Percentiles rank a stretch among this genome's conserved stretches.
These are phyloP conservation scores for Meandrina meandrites DNA, from an alignment of 92 coral and sea anemone genomes.

Conservation along the genomic window DNA sequence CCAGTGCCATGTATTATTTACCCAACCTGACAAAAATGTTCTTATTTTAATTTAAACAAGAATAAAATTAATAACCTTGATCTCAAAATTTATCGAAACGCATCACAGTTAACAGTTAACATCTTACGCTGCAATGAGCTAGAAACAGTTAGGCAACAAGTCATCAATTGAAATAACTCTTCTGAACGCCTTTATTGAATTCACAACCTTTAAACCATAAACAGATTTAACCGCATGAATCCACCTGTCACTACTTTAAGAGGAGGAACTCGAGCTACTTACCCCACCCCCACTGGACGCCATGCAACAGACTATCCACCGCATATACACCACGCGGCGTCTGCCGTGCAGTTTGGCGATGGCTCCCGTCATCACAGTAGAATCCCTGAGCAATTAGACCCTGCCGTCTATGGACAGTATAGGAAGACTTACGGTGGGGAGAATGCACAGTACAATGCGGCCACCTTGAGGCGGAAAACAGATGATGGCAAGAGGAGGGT, in stretches of 20 bases:
- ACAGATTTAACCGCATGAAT: constrained; percentile 96
- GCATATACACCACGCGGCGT: constrained; percentile 19
- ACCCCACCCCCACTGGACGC: constrained; percentile 58
- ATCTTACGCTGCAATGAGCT: constrained; percentile 2
- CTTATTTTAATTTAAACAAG: neutral
- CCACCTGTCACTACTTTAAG: constrained; percentile 65
- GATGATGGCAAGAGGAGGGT: constrained; percentile 15
- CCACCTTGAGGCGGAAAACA: constrained; percentile 3
- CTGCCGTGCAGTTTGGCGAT: constrained; percentile 32
- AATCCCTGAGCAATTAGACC: constrained; percentile 12
- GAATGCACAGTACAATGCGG: constrained; percentile 8
- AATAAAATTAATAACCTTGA: neutral
- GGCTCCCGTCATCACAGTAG: neutral
- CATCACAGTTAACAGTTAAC: constrained; percentile 15
- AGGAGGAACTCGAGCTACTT: constrained; percentile 69
- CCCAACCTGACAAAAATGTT: neutral
- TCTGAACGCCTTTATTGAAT: constrained; percentile 12
- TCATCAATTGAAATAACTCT: constrained; percentile 6
- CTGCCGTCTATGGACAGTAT: constrained; percentile 34
- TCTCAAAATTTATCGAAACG: neutral
- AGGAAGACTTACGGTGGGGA: constrained; percentile 18
- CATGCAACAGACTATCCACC: constrained; percentile 9
- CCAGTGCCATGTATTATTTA: neutral
- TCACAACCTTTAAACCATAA: constrained; percentile 69
- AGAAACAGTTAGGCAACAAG: constrained; percentile 11